phyloP scores from a whole-genome alignment of 2,113 vertebrate species.

The Ia io region DNA sequence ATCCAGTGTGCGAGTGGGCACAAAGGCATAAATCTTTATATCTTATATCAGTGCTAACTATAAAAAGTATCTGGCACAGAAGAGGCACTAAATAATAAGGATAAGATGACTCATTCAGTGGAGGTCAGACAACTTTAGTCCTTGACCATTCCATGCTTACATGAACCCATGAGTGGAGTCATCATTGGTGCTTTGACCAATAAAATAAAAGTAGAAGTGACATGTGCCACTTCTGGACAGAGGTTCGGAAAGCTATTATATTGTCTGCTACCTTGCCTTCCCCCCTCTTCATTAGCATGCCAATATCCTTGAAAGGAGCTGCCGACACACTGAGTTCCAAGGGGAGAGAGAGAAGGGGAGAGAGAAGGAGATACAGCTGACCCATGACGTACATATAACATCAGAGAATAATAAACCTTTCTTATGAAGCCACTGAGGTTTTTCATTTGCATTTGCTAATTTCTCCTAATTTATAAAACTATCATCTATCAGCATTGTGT shows the following conservation, averaged over 20 bases:
- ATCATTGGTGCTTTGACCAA: not conserved
- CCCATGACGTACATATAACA: not conserved
- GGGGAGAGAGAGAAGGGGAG: not conserved
- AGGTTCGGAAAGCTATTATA: not conserved
- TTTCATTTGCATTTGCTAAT: not conserved
- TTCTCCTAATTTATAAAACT: not conserved
- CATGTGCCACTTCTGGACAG: not conserved
- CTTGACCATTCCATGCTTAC: not conserved
- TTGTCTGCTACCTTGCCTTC: not conserved
- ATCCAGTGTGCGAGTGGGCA: not conserved
- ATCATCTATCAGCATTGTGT: not conserved
- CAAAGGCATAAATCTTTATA: not conserved
- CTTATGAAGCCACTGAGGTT: not conserved
- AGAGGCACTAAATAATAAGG: not conserved
- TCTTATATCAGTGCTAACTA: not conserved
- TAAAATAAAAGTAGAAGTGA: not conserved
- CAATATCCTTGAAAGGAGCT: not conserved
- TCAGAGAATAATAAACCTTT: not conserved
- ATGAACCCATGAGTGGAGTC: not conserved
- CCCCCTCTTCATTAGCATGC: not conserved
- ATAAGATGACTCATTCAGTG: not conserved
- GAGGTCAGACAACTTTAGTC: not conserved
- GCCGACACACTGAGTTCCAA: not conserved
- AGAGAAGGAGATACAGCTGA: not conserved
- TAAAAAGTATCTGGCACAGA: not conserved